Percentiles rank a stretch among this genome's conserved stretches.
These are phyloP conservation scores for Gallinago solitaria DNA, from an alignment of 2,797 vertebrate species.

Conservation along the genomic window DNA sequence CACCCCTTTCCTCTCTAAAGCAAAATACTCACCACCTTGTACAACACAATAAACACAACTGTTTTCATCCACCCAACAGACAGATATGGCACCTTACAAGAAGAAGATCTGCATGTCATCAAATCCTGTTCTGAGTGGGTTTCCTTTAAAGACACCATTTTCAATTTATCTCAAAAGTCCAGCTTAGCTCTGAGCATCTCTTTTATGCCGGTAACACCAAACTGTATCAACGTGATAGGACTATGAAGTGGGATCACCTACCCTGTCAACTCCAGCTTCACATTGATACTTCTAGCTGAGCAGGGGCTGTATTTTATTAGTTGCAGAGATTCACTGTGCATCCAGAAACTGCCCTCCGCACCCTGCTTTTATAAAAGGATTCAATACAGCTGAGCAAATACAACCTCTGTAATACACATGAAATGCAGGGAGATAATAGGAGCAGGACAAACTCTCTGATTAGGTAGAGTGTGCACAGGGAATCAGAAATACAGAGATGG, in stretches of 20 bases:
- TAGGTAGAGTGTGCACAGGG: neutral
- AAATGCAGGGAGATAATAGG: constrained; percentile 6
- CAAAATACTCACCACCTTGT: neutral
- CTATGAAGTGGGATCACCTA: constrained; percentile 31
- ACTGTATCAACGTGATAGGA: neutral
- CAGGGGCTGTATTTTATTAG: neutral
- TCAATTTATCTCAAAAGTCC: constrained; percentile 9
- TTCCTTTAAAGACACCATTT: constrained; percentile 1
- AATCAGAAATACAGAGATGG: neutral
- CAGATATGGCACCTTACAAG: neutral
- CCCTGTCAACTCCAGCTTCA: constrained; percentile 16
- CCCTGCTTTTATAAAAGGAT: constrained; percentile 33
- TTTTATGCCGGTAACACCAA: neutral
- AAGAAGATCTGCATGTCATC: neutral
- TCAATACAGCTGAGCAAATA: constrained; percentile 50
- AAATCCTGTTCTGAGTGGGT: neutral
- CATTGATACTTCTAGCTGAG: constrained; percentile 4
- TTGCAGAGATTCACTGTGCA: constrained; percentile 33
- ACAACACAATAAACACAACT: neutral
- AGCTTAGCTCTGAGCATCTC: neutral
- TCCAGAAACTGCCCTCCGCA: constrained; percentile 40
- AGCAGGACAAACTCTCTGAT: neutral
- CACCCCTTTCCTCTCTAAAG: neutral
- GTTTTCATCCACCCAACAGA: neutral
- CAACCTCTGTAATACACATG: constrained; percentile 18